Evolutionary conservation across 92 coral and sea anemone species (phyloP), one percentile per base, ranked within the genome.

Genomic region (Diadumene lineata): DNA sequence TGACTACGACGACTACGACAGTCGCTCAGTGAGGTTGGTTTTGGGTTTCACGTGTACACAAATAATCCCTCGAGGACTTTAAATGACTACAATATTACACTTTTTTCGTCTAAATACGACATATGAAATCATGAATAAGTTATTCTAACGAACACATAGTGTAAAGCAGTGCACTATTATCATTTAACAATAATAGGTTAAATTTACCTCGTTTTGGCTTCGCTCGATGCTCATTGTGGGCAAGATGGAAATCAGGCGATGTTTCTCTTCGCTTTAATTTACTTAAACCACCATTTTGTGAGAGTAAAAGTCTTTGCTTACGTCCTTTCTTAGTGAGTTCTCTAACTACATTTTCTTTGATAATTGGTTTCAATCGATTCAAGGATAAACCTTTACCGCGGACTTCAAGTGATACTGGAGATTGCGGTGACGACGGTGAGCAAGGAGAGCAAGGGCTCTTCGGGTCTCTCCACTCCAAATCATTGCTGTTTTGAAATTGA

Each of bases 181-280:
- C n/a, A n/a, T n/a, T n/a, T n/a, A n/a, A 38, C 48, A 38, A 38
- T 38, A 4, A 38, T 6, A 38, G 48, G 3, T 3, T 9, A 9
- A 53, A 9, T 90, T 79, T 72, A 91, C 97, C 97, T 53, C 97
- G 80, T 80, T 88, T 91, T 22, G 97, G 93, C 79, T 91, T 91
- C 56, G 76, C 21, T 50, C 97, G 82, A 34, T 89, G 82, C 48
- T 91, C 97, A 38, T 74, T 74, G 50, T 84, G 73, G 4, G 10
- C 66, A 53, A 56, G 75, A 58, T 71, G 79, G 31, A 91, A 81
- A 68, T 87, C 97, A 6, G 97, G 97, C 16, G 97, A 91, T 19
- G 97, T 91, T 56, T 91, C 97, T 53, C 97, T 81, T 67, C 97
- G 81, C 72, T 91, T 91, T 30, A 91, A 71, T 23, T 78, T 78